Conservation (phyloP, 2,113 vertebrate species). For the Lepidothrix coronata region DNA sequence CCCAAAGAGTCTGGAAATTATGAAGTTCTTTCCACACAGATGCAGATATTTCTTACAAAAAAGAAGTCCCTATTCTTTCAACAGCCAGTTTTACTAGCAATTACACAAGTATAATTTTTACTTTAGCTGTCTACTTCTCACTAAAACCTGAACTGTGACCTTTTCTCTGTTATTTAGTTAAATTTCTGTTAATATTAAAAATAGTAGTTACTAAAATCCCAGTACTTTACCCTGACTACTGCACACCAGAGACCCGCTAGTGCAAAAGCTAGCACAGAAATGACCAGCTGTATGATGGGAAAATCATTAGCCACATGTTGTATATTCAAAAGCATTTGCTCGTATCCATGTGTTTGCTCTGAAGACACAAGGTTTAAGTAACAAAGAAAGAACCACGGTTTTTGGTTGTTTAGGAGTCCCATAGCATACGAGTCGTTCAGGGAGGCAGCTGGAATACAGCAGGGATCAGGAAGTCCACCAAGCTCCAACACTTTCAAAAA, state of each 20-base stretch:
- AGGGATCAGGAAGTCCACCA: not conserved
- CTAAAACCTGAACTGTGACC: not conserved
- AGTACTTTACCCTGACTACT: constrained; percentile 35
- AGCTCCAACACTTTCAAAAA: not conserved
- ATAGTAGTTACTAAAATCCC: constrained; percentile 22
- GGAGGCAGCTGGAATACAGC: not conserved
- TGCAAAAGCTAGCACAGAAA: constrained; percentile 40
- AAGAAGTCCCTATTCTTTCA: not conserved
- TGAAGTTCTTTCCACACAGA: not conserved
- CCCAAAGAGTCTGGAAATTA: not conserved
- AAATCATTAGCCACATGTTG: not conserved
- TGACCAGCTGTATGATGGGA: constrained; percentile 2
- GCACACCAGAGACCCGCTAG: constrained; percentile 39
- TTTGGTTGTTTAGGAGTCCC: not conserved
- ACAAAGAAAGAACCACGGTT: not conserved
- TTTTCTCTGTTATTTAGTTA: not conserved
- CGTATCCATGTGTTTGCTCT: not conserved
- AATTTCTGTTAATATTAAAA: constrained; percentile 2
- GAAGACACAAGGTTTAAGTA: constrained; percentile 14
- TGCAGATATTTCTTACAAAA: not conserved
- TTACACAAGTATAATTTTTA: not conserved
- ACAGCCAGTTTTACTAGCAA: not conserved
- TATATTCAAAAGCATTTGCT: constrained; percentile 32
- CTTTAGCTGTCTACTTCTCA: not conserved
- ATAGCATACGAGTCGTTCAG: not conserved